Evolutionary conservation across 2,113 vertebrate genomes (phyloP), one percentile per base, ranked within the genome.

Genomic region (Sorex fumeus): DNA sequence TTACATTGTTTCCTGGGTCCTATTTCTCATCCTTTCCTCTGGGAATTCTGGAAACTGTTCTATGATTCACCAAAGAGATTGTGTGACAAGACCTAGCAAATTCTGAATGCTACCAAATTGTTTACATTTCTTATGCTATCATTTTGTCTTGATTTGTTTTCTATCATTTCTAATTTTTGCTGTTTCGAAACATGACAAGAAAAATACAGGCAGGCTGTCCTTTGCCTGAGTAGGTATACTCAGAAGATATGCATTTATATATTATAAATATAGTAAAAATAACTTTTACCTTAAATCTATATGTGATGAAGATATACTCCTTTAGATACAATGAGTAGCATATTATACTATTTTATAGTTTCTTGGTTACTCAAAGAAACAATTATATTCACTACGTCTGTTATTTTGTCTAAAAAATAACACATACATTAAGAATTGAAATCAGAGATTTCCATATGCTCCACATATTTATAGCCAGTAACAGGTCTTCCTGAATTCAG

Each of bases 11-110:
- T 85, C 45, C 66, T 85, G 79, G 28, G 3, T 78, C 60, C 92
- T 93, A 21, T 57, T 87, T 87, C n/a, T 84, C 36, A 80, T 90
- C 21, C 27, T 88, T 94, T 83, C 66, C 32, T 67, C 66, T 83
- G 78, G 75, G 84, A 95, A 93, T 93, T 92, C 30, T 90, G 85
- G 64, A 87, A 91, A 88, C 84, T 91, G 64, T 76, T 85, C 71
- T 27, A 0, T 80, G 75, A 93, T 81, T 34, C 62, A 87, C 15
- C 78, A 80, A 96, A 85, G n/a, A 53, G 25, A 32, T 19, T 15
- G 13, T 53, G 16, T 57, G 11, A 67, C 70, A 66, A 84, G 88
- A 81, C 53, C 88, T 74, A 34, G 64, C 64, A 87, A 75, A 76
- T 75, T 64, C 92, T 40, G 40, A 40, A 40, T 40, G 40, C 40